Evolutionary conservation across 2,888 invertebrate genomes (phyloP).

Genomic region (Lasioglossum morio): DNA sequence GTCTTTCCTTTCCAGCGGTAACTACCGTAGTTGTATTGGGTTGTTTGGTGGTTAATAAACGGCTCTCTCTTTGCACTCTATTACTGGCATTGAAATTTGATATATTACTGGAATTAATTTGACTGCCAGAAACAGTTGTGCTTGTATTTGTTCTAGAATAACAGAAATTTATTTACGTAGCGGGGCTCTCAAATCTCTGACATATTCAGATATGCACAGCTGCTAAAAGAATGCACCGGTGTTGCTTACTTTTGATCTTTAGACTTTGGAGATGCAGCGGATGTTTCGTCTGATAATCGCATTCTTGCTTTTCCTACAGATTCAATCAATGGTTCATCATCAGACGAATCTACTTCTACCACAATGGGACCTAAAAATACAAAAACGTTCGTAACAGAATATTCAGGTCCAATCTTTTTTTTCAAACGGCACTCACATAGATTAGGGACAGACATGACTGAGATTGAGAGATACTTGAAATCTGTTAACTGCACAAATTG

Average conservation of each 20-base stretch:
- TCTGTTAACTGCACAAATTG: constrained; percentile 21
- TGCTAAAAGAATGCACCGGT: constrained; percentile 66
- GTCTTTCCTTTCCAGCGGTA: constrained; percentile 80
- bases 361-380: constrained; percentile 83
- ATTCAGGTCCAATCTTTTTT: constrained; percentile 38
- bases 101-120: constrained; percentile 79
- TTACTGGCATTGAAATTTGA: constrained; percentile 81
- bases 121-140: constrained; percentile 77
- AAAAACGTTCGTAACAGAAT: constrained; percentile 56
- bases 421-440: constrained; percentile 6
- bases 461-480: constrained; percentile 55
- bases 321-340: constrained; percentile 93
- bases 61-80: constrained; percentile 82
- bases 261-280: constrained; percentile 82
- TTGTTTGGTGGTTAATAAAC: constrained; percentile 82
- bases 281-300: constrained; percentile 80
- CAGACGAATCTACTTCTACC: constrained; percentile 91
- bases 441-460: constrained; percentile 27
- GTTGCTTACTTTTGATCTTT: constrained; percentile 83
- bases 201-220: constrained; percentile 58
- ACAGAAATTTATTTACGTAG: constrained; percentile 69
- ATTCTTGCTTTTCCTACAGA: constrained; percentile 88
- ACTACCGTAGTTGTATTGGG: constrained; percentile 67
- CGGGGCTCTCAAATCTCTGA: constrained; percentile 62
- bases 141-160: constrained; percentile 77